Evolutionary conservation across 2,888 invertebrate species (phyloP).

Genomic region (Lymantria dispar): DNA sequence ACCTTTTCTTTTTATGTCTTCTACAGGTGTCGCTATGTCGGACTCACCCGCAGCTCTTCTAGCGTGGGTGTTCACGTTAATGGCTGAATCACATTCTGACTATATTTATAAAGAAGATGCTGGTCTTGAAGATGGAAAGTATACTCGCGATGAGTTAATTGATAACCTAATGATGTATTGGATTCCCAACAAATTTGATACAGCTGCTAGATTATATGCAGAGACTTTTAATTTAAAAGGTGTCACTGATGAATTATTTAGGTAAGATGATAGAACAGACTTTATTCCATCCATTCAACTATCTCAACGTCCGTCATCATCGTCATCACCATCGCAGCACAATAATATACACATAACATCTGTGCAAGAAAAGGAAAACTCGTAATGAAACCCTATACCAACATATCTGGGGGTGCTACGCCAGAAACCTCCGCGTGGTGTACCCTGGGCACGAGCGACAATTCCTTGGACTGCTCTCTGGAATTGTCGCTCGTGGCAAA

Average conservation of each 20-base stretch:
- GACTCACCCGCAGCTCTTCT: slow-evolving; percentile 15
- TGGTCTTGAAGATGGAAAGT: slow-evolving; percentile 5
- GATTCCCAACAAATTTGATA: slow-evolving; percentile 10
- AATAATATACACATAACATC: too few species aligned
- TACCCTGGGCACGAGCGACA: too few species aligned
- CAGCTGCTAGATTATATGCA: slow-evolving; percentile 15
- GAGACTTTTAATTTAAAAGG: slow-evolving; percentile 9
- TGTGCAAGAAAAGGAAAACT: too few species aligned
- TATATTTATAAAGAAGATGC: slow-evolving; percentile 1
- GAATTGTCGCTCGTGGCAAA: too few species aligned
- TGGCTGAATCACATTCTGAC: not conserved
- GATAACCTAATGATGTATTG: slow-evolving; percentile 25
- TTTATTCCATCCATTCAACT: too few species aligned
- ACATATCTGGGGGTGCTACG: too few species aligned
- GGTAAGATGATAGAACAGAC: not conserved
- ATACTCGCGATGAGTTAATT: slow-evolving; percentile 12
- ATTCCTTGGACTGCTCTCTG: too few species aligned
- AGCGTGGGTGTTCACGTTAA: slow-evolving; percentile 12
- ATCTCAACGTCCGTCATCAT: too few species aligned
- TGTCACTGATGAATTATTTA: not conserved
- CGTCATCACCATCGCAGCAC: too few species aligned
- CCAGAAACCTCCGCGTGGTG: too few species aligned
- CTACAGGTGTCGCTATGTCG: slow-evolving; percentile 17
- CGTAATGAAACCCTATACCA: too few species aligned
- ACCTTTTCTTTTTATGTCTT: not conserved